These are phyloP conservation scores for Numenius arquata DNA, from an alignment of 2,113 vertebrate genomes.

Conservation along the genomic window DNA sequence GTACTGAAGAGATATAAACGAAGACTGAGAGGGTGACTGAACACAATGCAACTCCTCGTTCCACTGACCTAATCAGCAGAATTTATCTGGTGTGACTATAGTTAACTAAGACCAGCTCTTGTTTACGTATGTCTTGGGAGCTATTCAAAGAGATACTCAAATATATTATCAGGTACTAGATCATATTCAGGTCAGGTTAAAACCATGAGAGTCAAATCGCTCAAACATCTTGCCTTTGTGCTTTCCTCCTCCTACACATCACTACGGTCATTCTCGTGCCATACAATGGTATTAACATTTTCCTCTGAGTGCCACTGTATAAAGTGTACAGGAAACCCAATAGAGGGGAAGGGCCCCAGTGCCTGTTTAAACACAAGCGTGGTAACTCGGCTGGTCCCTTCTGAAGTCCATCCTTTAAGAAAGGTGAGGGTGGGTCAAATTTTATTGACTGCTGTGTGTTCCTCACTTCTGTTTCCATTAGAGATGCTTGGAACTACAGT, in stretches of 20 bases:
- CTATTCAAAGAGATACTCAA: not conserved
- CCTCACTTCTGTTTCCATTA: not conserved
- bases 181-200: not conserved
- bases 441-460: not conserved
- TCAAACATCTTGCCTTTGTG: not conserved
- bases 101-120: not conserved
- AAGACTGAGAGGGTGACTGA: not conserved
- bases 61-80: not conserved
- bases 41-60: not conserved
- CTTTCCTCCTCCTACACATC: not conserved
- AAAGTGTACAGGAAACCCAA: not conserved
- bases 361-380: not conserved
- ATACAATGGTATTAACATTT: not conserved
- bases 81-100: not conserved
- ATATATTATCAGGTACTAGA: not conserved
- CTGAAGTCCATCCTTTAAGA: not conserved
- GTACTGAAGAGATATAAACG: not conserved
- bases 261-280: not conserved
- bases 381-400: not conserved
- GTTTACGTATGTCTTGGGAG: not conserved
- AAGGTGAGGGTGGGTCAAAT: not conserved
- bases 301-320: not conserved
- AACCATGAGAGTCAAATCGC: accelerated
- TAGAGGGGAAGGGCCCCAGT: not conserved
- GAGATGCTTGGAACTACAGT: not conserved